Percentiles rank a stretch among this genome's conserved stretches.
Conservation (phyloP, 2,888 invertebrate species). For the Ramazzottius varieornatus region DNA sequence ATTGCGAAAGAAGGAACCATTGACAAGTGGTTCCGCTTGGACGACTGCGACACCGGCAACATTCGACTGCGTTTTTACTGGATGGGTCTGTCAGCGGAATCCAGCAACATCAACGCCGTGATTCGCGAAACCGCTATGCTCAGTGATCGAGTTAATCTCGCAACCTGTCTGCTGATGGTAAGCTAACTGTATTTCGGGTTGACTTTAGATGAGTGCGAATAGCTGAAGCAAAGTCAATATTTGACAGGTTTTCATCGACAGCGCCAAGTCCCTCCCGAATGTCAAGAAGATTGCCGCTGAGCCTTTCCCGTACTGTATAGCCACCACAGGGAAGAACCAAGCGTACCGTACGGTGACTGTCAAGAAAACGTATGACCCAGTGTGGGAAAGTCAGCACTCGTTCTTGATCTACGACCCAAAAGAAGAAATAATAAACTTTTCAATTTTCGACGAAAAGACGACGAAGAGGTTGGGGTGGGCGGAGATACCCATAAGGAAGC, state of each 20-base stretch:
- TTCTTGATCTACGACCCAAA: not conserved
- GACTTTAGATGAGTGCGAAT: too few relatives aligned
- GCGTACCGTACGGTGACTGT: not conserved
- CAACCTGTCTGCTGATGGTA: constrained; percentile 1
- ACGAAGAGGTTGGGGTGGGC: not conserved
- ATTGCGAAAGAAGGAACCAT: not conserved
- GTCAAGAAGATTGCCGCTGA: not conserved
- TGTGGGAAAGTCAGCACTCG: not conserved
- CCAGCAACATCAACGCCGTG: not conserved
- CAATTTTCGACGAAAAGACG: not conserved
- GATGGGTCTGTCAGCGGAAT: not conserved
- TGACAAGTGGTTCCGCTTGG: constrained; percentile 2
- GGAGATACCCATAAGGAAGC: not conserved
- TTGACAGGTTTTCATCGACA: not conserved
- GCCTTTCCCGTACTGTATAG: not conserved
- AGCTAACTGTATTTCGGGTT: too few relatives aligned
- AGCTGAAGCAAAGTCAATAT: too few relatives aligned
- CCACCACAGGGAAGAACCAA: not conserved
- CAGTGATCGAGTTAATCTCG: not conserved
- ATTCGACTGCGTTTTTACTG: not conserved
- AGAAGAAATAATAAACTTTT: not conserved
- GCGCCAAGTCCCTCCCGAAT: not conserved
- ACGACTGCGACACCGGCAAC: not conserved
- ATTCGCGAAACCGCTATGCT: not conserved
- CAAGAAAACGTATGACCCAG: not conserved